A percentile compares a stretch with the other conserved stretches of the same genome.
phyloP scores from a whole-genome alignment of 2,797 vertebrate genomes.

The Alectoris magna region DNA sequence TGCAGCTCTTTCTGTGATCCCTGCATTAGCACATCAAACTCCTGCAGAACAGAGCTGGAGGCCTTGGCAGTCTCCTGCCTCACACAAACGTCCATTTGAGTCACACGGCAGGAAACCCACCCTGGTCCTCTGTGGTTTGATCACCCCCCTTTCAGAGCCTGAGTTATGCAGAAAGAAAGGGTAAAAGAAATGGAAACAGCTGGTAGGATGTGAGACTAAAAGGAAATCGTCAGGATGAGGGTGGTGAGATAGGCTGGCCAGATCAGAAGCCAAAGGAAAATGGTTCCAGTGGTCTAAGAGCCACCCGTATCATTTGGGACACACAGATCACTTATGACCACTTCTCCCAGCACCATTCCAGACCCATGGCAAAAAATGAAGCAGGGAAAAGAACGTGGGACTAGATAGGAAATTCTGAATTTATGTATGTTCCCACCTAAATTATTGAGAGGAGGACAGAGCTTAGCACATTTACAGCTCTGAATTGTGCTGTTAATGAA shows the following conservation, averaged over 20 bases:
- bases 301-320: rapidly evolving
- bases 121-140: background rate
- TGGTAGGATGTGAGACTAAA: conserved; percentile 9
- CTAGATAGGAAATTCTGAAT: background rate
- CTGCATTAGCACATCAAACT: background rate
- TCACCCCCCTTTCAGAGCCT: background rate
- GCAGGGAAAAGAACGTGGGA: background rate
- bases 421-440: background rate
- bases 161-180: background rate
- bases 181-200: conserved; percentile 9
- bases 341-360: background rate
- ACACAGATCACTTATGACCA: background rate
- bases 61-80: conserved; percentile 11
- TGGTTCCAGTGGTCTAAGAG: background rate
- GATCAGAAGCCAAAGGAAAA: background rate
- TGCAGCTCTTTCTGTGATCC: conserved; percentile 9
- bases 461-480: background rate
- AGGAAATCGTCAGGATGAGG: background rate
- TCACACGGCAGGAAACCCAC: background rate
- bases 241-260: background rate
- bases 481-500: background rate
- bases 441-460: background rate
- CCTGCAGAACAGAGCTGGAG: background rate
- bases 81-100: rapidly evolving
- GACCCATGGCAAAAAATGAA: background rate